These are phyloP conservation scores for Papilio polyxenes DNA, from an alignment of 1,140 invertebrate species.

Conservation along the genomic window DNA sequence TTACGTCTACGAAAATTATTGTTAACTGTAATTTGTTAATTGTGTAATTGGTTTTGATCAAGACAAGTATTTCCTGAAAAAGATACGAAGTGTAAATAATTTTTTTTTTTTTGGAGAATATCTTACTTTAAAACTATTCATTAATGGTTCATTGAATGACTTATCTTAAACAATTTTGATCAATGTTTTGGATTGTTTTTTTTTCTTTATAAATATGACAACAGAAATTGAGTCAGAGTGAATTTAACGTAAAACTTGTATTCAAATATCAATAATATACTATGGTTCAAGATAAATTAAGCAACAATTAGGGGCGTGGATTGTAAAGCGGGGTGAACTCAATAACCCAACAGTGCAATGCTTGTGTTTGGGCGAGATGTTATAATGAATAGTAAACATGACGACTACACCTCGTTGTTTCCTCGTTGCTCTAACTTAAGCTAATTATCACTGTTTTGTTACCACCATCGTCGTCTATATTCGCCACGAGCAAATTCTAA, in stretches of 20 bases:
- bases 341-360: constrained; percentile 68
- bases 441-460: constrained; percentile 69
- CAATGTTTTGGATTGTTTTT: too few relatives aligned
- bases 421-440: constrained; percentile 51
- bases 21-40: constrained; percentile 18
- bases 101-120: neutral
- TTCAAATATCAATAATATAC: neutral
- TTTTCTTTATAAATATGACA: too few relatives aligned
- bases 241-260: neutral
- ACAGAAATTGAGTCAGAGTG: neutral
- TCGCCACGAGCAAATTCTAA: constrained; percentile 37
- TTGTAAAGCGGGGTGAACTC: constrained; percentile 50
- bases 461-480: constrained; percentile 57
- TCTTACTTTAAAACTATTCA: too few relatives aligned
- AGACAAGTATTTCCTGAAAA: neutral
- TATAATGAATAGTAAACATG: constrained; percentile 76
- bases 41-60: neutral
- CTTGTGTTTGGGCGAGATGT: constrained; percentile 68
- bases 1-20: constrained; percentile 5
- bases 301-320: neutral
- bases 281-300: neutral
- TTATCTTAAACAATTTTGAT: too few relatives aligned
- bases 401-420: constrained; percentile 51
- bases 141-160: too few relatives aligned
- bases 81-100: neutral